phyloP scores from a whole-genome alignment of 2,888 invertebrate species.

The Hetaerina titia region DNA sequence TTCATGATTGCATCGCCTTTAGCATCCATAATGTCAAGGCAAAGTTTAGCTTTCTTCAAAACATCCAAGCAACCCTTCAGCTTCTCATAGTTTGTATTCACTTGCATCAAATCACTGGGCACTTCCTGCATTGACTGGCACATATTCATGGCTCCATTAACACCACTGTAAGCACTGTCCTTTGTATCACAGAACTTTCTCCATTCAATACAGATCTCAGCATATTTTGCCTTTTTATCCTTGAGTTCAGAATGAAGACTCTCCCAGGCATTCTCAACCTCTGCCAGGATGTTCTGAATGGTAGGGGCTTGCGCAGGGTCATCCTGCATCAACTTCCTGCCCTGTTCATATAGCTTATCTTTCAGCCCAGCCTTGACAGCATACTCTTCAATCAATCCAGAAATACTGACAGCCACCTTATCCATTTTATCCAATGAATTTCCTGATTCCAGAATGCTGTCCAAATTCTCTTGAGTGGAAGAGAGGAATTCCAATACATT shows the following conservation, averaged over 20 bases:
- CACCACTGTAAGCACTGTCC: conserved; percentile 84
- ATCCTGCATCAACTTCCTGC: conserved; percentile 88
- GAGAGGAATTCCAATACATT: conserved; percentile 84
- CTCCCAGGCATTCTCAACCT: conserved; percentile 90
- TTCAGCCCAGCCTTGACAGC: conserved; percentile 77
- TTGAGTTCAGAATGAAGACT: conserved; percentile 86
- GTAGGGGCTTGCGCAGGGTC: conserved; percentile 89
- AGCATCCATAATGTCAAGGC: conserved; percentile 88
- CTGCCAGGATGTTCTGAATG: conserved; percentile 88
- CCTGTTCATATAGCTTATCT: conserved; percentile 88
- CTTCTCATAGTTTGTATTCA: conserved; percentile 85
- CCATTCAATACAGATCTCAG: conserved; percentile 85
- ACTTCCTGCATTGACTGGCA: conserved; percentile 83
- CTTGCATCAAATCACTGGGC: conserved; percentile 86
- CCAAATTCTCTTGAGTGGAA: conserved; percentile 77
- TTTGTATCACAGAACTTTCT: conserved; percentile 87
- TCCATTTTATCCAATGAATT: conserved; percentile 76
- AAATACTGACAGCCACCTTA: conserved; percentile 79
- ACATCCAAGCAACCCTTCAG: conserved; percentile 87
- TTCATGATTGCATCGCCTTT: conserved; percentile 86
- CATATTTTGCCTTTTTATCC: conserved; percentile 87
- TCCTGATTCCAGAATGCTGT: conserved; percentile 71
- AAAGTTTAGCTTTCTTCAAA: conserved; percentile 86
- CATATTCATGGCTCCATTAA: conserved; percentile 84
- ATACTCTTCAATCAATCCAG: conserved; percentile 78